phyloP scores from a whole-genome alignment of 2,888 invertebrate species.

The Drosophila maculinotata region DNA sequence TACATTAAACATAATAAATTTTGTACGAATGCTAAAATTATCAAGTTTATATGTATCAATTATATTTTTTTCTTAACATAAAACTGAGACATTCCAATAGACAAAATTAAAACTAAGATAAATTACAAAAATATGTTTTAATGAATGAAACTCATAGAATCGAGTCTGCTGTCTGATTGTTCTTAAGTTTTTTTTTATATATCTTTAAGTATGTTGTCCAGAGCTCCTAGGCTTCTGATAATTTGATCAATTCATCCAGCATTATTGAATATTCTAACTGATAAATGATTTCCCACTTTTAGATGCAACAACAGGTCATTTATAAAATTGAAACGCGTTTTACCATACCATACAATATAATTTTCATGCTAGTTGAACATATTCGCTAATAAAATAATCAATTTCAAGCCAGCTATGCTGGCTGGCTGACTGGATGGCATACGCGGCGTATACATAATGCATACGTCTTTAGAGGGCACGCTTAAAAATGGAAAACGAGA shows the following conservation, averaged over 20 bases:
- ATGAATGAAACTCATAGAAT: too few species aligned
- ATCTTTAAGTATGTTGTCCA: fast-evolving
- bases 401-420: conserved; percentile 25
- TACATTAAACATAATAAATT: too few species aligned
- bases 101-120: too few species aligned
- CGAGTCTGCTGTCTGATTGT: too few species aligned
- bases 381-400: conserved; percentile 45
- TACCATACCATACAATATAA: not conserved
- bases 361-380: conserved; percentile 43
- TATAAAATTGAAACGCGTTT: conserved; percentile 9
- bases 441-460: conserved; percentile 54
- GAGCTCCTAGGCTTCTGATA: not conserved
- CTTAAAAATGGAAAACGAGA: not conserved
- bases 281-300: not conserved
- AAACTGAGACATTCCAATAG: too few species aligned
- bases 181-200: too few species aligned
- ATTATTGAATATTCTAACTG: not conserved
- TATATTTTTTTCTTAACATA: too few species aligned
- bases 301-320: conserved; percentile 3
- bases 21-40: too few species aligned
- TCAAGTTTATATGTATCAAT: too few species aligned
- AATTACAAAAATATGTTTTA: too few species aligned
- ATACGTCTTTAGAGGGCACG: conserved; percentile 15
- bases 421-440: conserved; percentile 7
- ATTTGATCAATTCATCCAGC: not conserved